These are phyloP conservation scores for Drosophila santomea DNA, from an alignment of 1,140 invertebrate species.

Conservation along the genomic window DNA sequence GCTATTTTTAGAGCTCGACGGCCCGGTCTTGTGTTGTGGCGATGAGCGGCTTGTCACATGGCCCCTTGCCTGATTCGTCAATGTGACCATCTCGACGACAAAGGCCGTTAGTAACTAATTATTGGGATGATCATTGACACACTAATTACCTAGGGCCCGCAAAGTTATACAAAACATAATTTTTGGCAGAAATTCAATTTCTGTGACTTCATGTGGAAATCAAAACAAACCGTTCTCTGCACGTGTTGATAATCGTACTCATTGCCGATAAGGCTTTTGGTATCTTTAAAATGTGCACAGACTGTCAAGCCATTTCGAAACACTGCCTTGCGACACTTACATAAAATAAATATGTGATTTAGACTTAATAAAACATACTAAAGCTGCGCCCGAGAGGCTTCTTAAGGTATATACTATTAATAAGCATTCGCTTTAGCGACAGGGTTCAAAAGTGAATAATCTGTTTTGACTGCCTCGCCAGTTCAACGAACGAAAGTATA, in stretches of 20 bases:
- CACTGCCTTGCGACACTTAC: no score
- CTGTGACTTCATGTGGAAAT: conserved; percentile 1
- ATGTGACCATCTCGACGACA: conserved; percentile 40
- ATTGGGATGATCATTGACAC: no score
- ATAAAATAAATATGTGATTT: no score
- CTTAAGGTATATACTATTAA: no score
- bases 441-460: background rate
- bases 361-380: no score
- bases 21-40: background rate
- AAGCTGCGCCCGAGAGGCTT: no score
- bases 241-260: conserved; percentile 34
- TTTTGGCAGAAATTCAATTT: background rate
- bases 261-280: conserved; percentile 7
- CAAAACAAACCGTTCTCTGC: conserved; percentile 24
- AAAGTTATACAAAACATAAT: background rate
- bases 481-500: background rate
- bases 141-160: no score
- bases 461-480: background rate
- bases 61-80: conserved; percentile 28
- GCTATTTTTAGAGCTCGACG: conserved; percentile 35
- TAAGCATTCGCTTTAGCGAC: background rate
- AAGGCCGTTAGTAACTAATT: background rate
- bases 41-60: conserved; percentile 24
- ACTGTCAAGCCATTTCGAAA: no score
- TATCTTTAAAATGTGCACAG: background rate